A percentile compares a stretch with the other conserved stretches of the same genome.
These are phyloP conservation scores for Penaeus vannamei DNA, from an alignment of 1,140 invertebrate genomes.

Conservation along the genomic window DNA sequence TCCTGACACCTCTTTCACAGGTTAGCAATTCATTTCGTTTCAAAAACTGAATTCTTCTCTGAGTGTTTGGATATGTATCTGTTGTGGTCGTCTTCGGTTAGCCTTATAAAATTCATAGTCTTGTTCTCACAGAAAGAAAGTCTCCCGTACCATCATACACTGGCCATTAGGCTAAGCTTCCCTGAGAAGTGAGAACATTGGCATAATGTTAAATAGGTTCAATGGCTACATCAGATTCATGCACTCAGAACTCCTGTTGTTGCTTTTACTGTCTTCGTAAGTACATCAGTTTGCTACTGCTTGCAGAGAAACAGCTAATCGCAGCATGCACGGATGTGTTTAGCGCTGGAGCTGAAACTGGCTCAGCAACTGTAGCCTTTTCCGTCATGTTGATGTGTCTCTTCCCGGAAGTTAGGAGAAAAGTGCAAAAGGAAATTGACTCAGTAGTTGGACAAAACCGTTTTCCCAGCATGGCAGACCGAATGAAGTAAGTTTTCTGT, in stretches of 20 bases:
- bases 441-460: slow-evolving; percentile 84
- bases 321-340: slow-evolving; percentile 73
- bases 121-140: too few species aligned
- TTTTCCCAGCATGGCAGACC: slow-evolving; percentile 83
- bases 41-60: too few species aligned
- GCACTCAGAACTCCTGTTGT: not conserved
- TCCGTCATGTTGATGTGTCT: slow-evolving; percentile 77
- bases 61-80: too few species aligned
- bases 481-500: not conserved
- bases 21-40: too few species aligned
- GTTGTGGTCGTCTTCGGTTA: too few species aligned
- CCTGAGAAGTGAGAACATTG: not conserved
- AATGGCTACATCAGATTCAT: not conserved
- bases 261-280: not conserved
- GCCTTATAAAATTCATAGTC: too few species aligned
- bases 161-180: too few species aligned
- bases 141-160: too few species aligned
- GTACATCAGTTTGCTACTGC: not conserved
- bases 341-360: slow-evolving; percentile 73
- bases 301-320: slow-evolving; percentile 67
- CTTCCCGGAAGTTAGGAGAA: slow-evolving; percentile 85
- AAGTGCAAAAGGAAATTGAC: slow-evolving; percentile 90
- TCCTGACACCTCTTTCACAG: too few species aligned
- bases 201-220: too few species aligned
- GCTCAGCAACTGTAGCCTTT: slow-evolving; percentile 31